Evolutionary conservation across 2,113 vertebrate genomes (phyloP), one percentile per base, ranked within the genome.

Genomic region (Xyrauchen texanus): DNA sequence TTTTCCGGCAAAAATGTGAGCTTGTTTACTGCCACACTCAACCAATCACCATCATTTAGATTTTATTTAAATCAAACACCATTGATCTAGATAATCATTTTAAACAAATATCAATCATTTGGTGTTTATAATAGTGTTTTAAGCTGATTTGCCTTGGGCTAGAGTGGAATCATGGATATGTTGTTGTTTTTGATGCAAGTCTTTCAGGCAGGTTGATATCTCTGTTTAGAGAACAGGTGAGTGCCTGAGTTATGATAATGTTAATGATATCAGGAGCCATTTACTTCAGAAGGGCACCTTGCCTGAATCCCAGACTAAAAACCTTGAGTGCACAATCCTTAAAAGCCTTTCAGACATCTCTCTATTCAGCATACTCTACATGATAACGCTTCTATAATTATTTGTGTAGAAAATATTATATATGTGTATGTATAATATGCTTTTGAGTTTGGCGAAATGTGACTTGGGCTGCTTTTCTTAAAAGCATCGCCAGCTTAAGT

Each of bases 61-160:
- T 75, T 15, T 79, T 58, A 73, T 81, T 77, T 80, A 57, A 79
- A 55, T 81, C 71, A 53, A 77, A 60, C 81, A 61, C 80, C 79
- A 81, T 73, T 78, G 75, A 60, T 60, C 45, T 82, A 79, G 80
- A 85, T 69, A 77, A 85, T 86, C 77, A 73, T 78, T 83, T 84
- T 51, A n/a, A 79, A 68, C 57, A 67, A 71, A 15, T 61, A 78
- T 82, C 83, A 81, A 73, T 86, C 83, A 81, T 51, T 72, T 57
- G 21, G 55, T 72, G 46, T 83, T 81, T 78, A 72, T 67, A 78
- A 68, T 34, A 34, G 21, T 3, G 3, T 34, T 34, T 34, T 34
- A 62, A 46, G 42, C 45, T 65, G 60, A 63, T 77, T 68, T 8
- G 63, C 78, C 81, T 12, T 6, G 49, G 76, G 81, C 57, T 53